Evolutionary conservation across 2,113 vertebrate species (phyloP), one percentile per base, ranked within the genome.

Genomic region (Manacus vitellinus): DNA sequence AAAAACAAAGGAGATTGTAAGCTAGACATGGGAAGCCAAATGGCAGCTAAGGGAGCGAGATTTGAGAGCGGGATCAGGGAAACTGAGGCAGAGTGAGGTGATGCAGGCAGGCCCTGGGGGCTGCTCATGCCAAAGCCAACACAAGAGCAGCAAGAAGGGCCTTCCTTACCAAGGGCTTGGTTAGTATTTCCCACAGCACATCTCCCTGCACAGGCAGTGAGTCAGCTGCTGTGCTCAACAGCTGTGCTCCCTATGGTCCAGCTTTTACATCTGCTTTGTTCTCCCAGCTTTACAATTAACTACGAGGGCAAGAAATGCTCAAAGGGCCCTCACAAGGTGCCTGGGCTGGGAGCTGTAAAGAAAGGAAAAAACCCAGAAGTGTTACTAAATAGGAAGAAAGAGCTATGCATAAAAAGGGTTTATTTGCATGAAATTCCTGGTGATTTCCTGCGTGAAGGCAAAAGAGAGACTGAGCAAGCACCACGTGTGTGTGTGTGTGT

Each of bases 291-390:
- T 24, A 25, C 58, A 63, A 85, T 27, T 39, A 63, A 43, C 35
- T 49, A 7, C 0, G 4, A 49, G 17, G 27, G 23, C 25, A 58
- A 31, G 37, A 47, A 63, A 23, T 7, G 25, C 46, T 55, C 24
- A 9, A 35, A 58, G 10, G 30, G 17, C 1, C 1, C 35, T 46
- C 6, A 1, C 0, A 3, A 30, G 23, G 6, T 71, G 31, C 35
- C 49, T n/a, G 28, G 37, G 22, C 25, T 52, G 33, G n/a, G 43
- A 68, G 11, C 8, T 33, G 16, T 4, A 52, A 67, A 72, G 47
- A 44, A 51, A 61, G 19, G 4, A 27, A 37, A 51, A 28, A 33
- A 37, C 3, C 12, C 9, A 46, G 17, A 67, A 22, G 16, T 24
- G 4, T 39, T 49, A 39, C 8, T 31, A 15, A 81, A 35, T 11